phyloP scores from a whole-genome alignment of 1,140 invertebrate species.

The Nasonia giraulti region DNA sequence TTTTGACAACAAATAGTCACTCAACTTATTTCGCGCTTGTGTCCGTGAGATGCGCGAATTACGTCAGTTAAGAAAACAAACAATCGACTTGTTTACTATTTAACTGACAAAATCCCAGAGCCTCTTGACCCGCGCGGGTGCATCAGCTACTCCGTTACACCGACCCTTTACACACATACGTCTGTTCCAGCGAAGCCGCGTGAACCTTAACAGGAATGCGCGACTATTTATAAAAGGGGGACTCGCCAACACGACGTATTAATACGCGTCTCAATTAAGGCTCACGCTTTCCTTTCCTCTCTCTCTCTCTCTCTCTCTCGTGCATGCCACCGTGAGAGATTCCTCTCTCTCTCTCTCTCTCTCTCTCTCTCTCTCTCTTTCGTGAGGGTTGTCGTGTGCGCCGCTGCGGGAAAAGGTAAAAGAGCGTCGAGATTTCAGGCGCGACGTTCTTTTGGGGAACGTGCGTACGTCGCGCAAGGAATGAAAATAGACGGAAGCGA shows the following conservation, averaged over 20 bases:
- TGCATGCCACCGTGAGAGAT: constrained; percentile 3
- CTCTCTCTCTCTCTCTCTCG: neutral
- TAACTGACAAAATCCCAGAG: no score
- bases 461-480: neutral
- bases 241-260: constrained; percentile 27
- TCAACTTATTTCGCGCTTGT: no score
- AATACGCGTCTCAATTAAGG: constrained; percentile 45
- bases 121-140: no score
- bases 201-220: constrained; percentile 36
- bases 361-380: neutral
- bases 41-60: no score
- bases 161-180: no score
- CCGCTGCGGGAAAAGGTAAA: neutral
- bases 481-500: constrained; percentile 23
- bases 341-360: neutral
- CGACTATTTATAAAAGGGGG: constrained; percentile 26
- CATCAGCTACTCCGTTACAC: no score
- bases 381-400: neutral
- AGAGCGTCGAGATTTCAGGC: neutral
- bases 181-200: neutral
- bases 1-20: no score
- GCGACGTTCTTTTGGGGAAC: constrained; percentile 6
- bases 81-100: no score
- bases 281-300: neutral
- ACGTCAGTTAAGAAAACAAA: no score